These are phyloP conservation scores for Gerris buenoi DNA, from an alignment of 1,140 invertebrate genomes.

Conservation along the genomic window DNA sequence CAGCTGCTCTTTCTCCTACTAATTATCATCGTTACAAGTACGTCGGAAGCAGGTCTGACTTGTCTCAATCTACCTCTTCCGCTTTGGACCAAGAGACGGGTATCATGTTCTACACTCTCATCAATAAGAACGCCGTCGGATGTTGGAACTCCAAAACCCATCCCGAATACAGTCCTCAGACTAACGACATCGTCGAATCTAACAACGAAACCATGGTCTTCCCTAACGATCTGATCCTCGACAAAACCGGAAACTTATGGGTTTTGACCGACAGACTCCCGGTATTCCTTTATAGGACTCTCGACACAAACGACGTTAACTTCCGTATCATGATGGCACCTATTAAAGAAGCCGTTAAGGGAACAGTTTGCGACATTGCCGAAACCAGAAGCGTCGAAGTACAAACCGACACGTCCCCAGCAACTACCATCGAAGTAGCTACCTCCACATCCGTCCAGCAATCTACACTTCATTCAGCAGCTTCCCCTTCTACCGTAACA, in stretches of 20 bases:
- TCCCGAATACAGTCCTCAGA: slow-evolving; percentile 19
- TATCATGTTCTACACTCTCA: slow-evolving; percentile 56
- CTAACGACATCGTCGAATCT: slow-evolving; percentile 42
- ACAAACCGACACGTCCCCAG: not conserved
- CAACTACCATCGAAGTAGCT: not conserved
- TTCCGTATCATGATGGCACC: slow-evolving; percentile 52
- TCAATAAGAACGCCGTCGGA: slow-evolving; percentile 57
- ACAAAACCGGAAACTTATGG: slow-evolving; percentile 52
- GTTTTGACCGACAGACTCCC: slow-evolving; percentile 54
- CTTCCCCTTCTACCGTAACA: not conserved
- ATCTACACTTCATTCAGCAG: too few species aligned
- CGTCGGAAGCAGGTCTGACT: slow-evolving; percentile 48
- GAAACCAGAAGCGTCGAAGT: not conserved
- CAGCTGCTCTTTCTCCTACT: slow-evolving; percentile 32
- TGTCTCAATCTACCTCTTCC: slow-evolving; percentile 54
- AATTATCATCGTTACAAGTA: slow-evolving; percentile 48
- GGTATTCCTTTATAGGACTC: slow-evolving; percentile 46
- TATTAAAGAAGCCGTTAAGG: slow-evolving; percentile 46
- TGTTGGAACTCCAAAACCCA: slow-evolving; percentile 53
- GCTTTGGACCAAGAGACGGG: slow-evolving; percentile 53
- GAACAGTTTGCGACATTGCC: slow-evolving; percentile 48
- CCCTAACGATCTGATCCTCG: slow-evolving; percentile 61
- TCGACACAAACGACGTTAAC: slow-evolving; percentile 49
- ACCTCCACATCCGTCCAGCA: not conserved
- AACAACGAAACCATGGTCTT: slow-evolving; percentile 56